phyloP scores from a whole-genome alignment of 2,888 invertebrate species.

The Lasioglossum pauxillum region DNA sequence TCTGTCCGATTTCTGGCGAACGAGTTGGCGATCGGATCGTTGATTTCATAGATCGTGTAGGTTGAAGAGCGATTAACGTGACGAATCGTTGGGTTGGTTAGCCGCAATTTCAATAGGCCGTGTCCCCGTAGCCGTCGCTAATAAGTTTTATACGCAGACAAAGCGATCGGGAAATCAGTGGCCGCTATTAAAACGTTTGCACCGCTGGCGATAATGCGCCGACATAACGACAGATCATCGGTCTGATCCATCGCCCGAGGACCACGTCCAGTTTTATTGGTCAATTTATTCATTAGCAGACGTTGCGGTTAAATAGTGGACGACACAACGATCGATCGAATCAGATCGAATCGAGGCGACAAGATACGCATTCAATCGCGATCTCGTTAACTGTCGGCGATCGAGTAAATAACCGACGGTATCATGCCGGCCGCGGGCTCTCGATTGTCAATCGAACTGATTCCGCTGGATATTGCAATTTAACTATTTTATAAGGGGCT shows the following conservation, averaged over 20 bases:
- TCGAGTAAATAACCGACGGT: not conserved
- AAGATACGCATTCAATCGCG: slow-evolving; percentile 1
- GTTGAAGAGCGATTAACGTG: not conserved
- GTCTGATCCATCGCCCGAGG: not conserved
- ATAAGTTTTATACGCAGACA: slow-evolving; percentile 49
- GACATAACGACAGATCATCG: slow-evolving; percentile 27
- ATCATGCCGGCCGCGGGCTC: not conserved
- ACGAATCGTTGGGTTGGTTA: not conserved
- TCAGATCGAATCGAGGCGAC: not conserved
- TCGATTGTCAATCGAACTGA: not conserved
- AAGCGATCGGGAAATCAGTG: slow-evolving; percentile 34
- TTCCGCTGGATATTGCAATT: not conserved
- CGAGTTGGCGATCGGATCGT: too few relatives aligned
- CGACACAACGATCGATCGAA: not conserved
- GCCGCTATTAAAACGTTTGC: slow-evolving; percentile 40
- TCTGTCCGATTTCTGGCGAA: too few relatives aligned
- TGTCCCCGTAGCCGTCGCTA: slow-evolving; percentile 23
- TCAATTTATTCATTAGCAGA: slow-evolving; percentile 31
- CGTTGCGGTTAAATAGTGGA: not conserved
- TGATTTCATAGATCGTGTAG: not conserved
- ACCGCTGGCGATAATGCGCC: slow-evolving; percentile 16
- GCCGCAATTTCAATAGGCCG: slow-evolving; percentile 15
- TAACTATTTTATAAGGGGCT: not conserved
- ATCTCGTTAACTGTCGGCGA: slow-evolving; percentile 28
- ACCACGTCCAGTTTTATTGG: slow-evolving; percentile 28